phyloP scores from a whole-genome alignment of 2,113 vertebrate genomes.

The Patagioenas fasciata region DNA sequence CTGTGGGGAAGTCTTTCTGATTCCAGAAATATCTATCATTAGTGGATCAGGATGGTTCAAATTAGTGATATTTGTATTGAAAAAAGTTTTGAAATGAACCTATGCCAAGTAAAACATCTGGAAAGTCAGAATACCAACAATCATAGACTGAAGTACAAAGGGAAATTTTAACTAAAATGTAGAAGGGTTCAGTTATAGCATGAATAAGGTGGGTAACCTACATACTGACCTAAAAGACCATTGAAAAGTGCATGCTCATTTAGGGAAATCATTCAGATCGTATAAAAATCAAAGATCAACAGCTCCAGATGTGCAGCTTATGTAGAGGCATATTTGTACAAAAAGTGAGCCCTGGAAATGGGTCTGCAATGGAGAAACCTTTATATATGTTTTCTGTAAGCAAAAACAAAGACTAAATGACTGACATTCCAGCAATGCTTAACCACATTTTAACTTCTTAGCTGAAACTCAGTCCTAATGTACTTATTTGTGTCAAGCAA shows the following conservation, averaged over 20 bases:
- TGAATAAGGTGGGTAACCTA: not conserved
- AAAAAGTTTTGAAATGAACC: not conserved
- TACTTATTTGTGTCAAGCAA: not conserved
- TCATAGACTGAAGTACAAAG: not conserved
- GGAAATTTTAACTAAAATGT: not conserved
- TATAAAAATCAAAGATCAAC: not conserved
- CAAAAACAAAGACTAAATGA: not conserved
- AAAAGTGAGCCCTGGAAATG: not conserved
- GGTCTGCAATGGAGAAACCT: not conserved
- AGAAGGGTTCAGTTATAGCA: not conserved
- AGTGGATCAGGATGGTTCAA: not conserved
- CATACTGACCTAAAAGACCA: not conserved
- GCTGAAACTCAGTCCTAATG: not conserved
- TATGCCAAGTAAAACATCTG: slow-evolving; percentile 36
- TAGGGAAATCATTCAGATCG: not conserved
- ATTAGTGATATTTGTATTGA: not conserved
- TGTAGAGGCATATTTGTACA: not conserved
- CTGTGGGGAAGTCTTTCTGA: not conserved
- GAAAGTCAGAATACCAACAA: not conserved
- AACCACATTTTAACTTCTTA: not conserved
- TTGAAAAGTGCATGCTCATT: not conserved
- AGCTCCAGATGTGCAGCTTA: slow-evolving; percentile 12
- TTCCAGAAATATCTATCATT: not conserved
- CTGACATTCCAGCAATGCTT: not conserved
- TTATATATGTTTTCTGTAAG: not conserved